These are phyloP conservation scores for Callorhinus ursinus DNA, from an alignment of 2,113 vertebrate species.

Conservation along the genomic window DNA sequence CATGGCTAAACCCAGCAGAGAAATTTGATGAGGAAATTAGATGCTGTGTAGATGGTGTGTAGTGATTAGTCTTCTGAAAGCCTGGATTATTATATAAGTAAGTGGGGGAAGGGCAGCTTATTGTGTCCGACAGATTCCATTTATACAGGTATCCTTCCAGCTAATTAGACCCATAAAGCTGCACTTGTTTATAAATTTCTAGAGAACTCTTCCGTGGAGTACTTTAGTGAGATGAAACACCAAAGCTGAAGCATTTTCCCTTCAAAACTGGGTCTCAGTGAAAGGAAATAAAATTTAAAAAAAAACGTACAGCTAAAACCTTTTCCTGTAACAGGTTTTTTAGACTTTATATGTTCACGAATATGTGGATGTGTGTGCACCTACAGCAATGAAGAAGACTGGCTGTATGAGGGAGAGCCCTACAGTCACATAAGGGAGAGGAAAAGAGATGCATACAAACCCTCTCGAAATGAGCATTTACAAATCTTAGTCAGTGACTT, in stretches of 20 bases:
- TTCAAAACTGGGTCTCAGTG: slow-evolving; percentile 56
- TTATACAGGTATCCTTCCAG: slow-evolving; percentile 84
- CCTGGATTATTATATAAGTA: slow-evolving; percentile 90
- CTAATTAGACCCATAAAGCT: slow-evolving; percentile 85
- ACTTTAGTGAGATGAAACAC: slow-evolving; percentile 76
- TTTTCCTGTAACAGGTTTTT: neutral
- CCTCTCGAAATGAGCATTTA: neutral
- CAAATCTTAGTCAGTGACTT: neutral
- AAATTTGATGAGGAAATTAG: slow-evolving; percentile 93
- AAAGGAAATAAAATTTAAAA: slow-evolving; percentile 3
- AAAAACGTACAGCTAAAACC: neutral
- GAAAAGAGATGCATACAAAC: neutral
- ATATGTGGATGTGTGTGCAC: neutral
- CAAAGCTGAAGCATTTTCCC: slow-evolving; percentile 49
- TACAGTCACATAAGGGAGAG: neutral
- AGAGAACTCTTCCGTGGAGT: slow-evolving; percentile 58
- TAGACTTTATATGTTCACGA: neutral
- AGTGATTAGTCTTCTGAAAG: slow-evolving; percentile 91
- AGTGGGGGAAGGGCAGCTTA: slow-evolving; percentile 81
- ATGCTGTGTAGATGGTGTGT: slow-evolving; percentile 89
- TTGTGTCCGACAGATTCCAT: slow-evolving; percentile 84
- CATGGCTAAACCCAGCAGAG: slow-evolving; percentile 88
- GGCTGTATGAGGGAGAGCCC: neutral
- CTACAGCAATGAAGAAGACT: neutral
- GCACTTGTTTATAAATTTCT: slow-evolving; percentile 83